These are phyloP conservation scores for Solenodon paradoxus DNA, from an alignment of 2,113 vertebrate genomes.

Conservation along the genomic window DNA sequence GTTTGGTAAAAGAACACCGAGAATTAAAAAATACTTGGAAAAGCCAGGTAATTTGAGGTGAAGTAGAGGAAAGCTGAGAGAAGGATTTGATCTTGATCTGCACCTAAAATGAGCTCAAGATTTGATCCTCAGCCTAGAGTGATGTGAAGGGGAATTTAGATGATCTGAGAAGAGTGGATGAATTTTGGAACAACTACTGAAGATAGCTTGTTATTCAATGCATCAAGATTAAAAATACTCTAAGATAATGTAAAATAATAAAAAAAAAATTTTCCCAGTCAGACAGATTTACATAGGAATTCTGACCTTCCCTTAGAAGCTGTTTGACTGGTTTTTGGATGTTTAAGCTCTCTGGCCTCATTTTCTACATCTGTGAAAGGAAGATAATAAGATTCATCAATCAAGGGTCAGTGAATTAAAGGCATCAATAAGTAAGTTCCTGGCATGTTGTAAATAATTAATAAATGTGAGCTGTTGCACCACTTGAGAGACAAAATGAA, in stretches of 20 bases:
- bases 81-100: not conserved
- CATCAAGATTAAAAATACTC: not conserved
- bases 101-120: not conserved
- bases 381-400: not conserved
- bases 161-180: not conserved
- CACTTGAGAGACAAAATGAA: not conserved
- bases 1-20: not conserved
- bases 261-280: not conserved
- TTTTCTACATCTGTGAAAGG: not conserved
- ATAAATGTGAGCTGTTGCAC: not conserved
- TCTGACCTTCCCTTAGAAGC: too few species aligned
- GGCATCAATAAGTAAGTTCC: not conserved
- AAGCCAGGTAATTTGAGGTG: not conserved
- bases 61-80: not conserved
- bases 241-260: not conserved
- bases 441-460: not conserved
- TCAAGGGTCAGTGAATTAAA: not conserved
- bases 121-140: not conserved
- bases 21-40: not conserved
- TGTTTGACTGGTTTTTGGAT: too few species aligned
- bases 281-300: not conserved
- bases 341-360: not conserved
- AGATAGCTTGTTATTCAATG: not conserved
- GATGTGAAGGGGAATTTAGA: not conserved
- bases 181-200: not conserved